Evolutionary conservation across 1,140 invertebrate species (phyloP).

Genomic region (Xylocopa sonorina): DNA sequence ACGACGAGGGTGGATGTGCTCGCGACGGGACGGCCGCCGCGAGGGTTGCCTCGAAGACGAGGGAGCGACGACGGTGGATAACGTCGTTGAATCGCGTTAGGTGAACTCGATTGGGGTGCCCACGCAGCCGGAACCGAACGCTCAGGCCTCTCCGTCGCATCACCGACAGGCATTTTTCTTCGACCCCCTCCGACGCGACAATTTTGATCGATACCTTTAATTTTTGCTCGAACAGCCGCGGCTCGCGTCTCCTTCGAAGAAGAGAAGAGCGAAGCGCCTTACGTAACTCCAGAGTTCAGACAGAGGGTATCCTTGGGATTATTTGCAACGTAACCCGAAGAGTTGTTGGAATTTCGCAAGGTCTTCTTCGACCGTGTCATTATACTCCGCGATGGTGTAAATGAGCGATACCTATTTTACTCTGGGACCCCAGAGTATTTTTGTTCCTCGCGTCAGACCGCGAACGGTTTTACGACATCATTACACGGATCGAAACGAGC

Average conservation of each 20-base stretch:
- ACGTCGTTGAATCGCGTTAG: constrained; percentile 31
- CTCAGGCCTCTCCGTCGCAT: neutral
- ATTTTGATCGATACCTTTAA: constrained; percentile 43
- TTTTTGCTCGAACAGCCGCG: constrained; percentile 14
- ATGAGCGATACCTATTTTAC: no score
- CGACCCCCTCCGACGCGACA: neutral
- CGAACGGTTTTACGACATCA: constrained; percentile 12
- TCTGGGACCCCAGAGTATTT: neutral
- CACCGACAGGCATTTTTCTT: constrained; percentile 1
- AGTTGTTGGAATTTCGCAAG: no score
- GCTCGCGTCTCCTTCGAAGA: neutral
- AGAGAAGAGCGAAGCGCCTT: no score
- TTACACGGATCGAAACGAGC: constrained; percentile 20
- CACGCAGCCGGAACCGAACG: constrained; percentile 34
- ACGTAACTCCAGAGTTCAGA: no score
- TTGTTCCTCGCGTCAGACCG: neutral
- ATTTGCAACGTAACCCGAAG: no score
- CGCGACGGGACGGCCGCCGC: constrained; percentile 23
- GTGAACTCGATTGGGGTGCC: constrained; percentile 37
- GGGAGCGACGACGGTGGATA: constrained; percentile 49
- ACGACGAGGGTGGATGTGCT: constrained; percentile 48
- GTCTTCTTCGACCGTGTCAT: no score
- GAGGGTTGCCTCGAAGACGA: constrained; percentile 56
- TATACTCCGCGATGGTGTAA: no score
- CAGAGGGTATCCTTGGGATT: no score